Evolutionary conservation across 2,797 vertebrate genomes (phyloP).

Genomic region (Hyperoplus immaculatus): DNA sequence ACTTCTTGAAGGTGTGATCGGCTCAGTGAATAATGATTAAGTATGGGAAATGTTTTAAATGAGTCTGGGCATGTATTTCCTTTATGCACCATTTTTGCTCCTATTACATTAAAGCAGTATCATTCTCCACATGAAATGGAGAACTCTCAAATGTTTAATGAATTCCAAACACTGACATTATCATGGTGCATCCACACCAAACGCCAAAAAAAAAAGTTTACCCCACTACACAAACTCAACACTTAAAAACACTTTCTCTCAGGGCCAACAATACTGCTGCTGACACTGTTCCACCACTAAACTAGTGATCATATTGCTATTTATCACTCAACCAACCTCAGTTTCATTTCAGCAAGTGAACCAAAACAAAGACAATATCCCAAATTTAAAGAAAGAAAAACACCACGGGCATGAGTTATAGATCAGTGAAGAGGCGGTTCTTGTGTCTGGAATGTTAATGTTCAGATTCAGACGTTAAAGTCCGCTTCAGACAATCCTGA

Average conservation of each 20-base stretch:
- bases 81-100: too few relatives aligned
- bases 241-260: slow-evolving; percentile 55
- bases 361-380: slow-evolving; percentile 23
- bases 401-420: neutral
- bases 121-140: neutral
- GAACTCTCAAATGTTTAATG: neutral
- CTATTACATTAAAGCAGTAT: neutral
- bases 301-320: slow-evolving; percentile 52
- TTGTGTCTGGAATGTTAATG: slow-evolving; percentile 40
- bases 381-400: neutral
- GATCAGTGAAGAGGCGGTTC: slow-evolving; percentile 6
- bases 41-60: slow-evolving; percentile 6
- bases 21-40: slow-evolving; percentile 1
- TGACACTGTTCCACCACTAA: slow-evolving; percentile 61
- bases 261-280: slow-evolving; percentile 69
- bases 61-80: slow-evolving; percentile 2
- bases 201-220: neutral
- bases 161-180: neutral
- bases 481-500: slow-evolving; percentile 58
- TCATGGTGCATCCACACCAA: too few relatives aligned
- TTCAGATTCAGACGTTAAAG: slow-evolving; percentile 24
- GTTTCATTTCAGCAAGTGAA: slow-evolving; percentile 26
- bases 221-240: slow-evolving; percentile 13
- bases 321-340: slow-evolving; percentile 37
- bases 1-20: neutral